Base-by-base conservation (phyloP, 2,113 vertebrate genomes). In the Rhadina sibilatrix region DNA sequence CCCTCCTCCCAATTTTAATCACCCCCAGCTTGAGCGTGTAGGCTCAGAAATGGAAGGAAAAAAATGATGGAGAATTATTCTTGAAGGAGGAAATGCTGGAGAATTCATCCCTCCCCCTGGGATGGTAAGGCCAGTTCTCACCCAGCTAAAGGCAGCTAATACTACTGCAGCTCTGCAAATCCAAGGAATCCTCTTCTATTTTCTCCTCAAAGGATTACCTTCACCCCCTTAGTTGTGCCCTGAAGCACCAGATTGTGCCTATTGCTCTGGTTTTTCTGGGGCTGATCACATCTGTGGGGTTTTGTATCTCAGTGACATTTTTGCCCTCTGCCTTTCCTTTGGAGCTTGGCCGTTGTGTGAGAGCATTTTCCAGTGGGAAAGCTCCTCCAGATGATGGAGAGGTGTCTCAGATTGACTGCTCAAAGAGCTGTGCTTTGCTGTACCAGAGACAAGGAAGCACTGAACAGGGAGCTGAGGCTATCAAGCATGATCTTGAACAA, bases 321-420 rank as follows among this genome's bases (percentile, higher is more conserved):
- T 82, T 83, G 21, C 63, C 23, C 8, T 65, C 37, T 63, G 53
- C 61, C 61, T 91, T 84, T 68, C 57, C 52, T 65, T 86, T 65
- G 38, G 52, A 47, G 24, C 30, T 54, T 31, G 42, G 33, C 10
- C 47, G 0, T 11, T 25, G 37, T 23, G 37, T n/a, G 70, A 37
- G 53, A 64, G 21, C 47, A 40, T n/a, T 75, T 75, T 82, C 75
- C 68, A 25, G 1, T 1, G n/a, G 28, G 27, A 65, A 72, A 69
- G 20, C 3, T 56, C 44, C 9, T 18, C 15, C 31, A 0, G 14
- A 7, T 20, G 14, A 15, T 1, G n/a, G 72, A 15, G 33, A 60
- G 25, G 1, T 35, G 7, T 54, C 20, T 77, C 15, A 15, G 1
- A 12, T 15, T 7, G 3, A 1, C 44, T 59, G 40, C 35, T 79